Base-by-base conservation (phyloP, 1,140 invertebrate species). In the Contarinia nasturtii region DNA sequence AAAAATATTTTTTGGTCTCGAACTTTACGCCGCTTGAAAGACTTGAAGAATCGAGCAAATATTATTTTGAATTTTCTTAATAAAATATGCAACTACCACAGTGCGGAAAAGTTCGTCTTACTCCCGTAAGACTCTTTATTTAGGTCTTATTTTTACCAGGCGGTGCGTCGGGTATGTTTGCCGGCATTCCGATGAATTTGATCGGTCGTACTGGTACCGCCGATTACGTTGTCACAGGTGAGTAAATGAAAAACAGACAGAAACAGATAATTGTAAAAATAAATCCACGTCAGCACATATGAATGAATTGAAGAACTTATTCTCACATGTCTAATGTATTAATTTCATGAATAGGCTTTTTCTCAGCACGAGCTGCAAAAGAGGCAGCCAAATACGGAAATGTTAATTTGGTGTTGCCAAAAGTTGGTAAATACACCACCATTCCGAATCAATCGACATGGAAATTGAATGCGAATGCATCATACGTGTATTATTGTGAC, bases 401-500 rank as follows among this genome's bases (percentile, higher is more conserved):
- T 58, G 83, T 96, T 0, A 92, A 92, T 58, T 55, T 80, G 15
- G 90, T 96, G 14, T 54, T 87, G 33, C 86, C 86, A 8, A 79
- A 86, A 60, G 63, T 67, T 1, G 69, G 76, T 17, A 77, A 75
- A 52, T 89, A 84, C 57, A 78, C 70, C 8, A 70, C 73, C 53
- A 80, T 86, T 53, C 81, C 81, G 1, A 70, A 79, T 51, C 67
- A 72, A 48, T 72, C 70, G 1, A 72, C 69, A 2, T 96, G 90
- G 91, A 86, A 84, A 15, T 63, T 92, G 2, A 76, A 84, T 61
- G 75, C 84, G 0, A 79, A 95, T 53, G 92, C 94, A n/a, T 91
- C 90, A 0, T 98, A 97, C 62, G 76, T 98, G 7, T 96, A 95
- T 61, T 96, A 95, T 60, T 98, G 94, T 66, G 82, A 80, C 52